These are phyloP conservation scores for Gandaritis pyraliata DNA, from an alignment of 2,888 invertebrate species.

Conservation along the genomic window DNA sequence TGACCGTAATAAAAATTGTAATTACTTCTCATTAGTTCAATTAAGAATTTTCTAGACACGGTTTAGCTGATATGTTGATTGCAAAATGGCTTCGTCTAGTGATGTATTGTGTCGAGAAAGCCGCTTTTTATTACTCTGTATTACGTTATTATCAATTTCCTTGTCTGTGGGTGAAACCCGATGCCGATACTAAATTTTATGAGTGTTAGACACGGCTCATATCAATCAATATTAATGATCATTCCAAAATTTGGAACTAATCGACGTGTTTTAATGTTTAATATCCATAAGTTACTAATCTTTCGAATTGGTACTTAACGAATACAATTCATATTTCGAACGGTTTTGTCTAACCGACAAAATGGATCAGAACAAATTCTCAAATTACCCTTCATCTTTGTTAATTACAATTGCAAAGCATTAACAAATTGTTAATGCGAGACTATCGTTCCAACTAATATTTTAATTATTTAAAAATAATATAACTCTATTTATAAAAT, in stretches of 20 bases:
- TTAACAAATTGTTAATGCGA: constrained; percentile 30
- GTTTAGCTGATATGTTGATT: constrained; percentile 80
- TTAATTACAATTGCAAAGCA: constrained; percentile 38
- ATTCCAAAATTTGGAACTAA: constrained; percentile 78
- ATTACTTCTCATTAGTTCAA: constrained; percentile 85
- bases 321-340: constrained; percentile 54
- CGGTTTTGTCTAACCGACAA: constrained; percentile 52
- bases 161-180: constrained; percentile 69
- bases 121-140: constrained; percentile 60
- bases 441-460: constrained; percentile 31
- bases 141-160: constrained; percentile 66
- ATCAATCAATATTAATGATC: constrained; percentile 80
- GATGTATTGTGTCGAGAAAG: constrained; percentile 75
- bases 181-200: constrained; percentile 72
- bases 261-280: constrained; percentile 73
- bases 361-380: constrained; percentile 50
- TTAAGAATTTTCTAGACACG: constrained; percentile 84
- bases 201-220: constrained; percentile 77
- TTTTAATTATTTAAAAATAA: constrained; percentile 18
- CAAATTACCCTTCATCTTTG: constrained; percentile 43
- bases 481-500: constrained; percentile 27
- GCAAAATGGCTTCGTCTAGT: constrained; percentile 65
- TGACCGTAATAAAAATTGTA: constrained; percentile 83
- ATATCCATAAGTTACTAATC: constrained; percentile 70
- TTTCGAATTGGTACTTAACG: constrained; percentile 58